These are phyloP conservation scores for Enteromius radiatus DNA, from an alignment of 2,797 vertebrate species.

Conservation along the genomic window DNA sequence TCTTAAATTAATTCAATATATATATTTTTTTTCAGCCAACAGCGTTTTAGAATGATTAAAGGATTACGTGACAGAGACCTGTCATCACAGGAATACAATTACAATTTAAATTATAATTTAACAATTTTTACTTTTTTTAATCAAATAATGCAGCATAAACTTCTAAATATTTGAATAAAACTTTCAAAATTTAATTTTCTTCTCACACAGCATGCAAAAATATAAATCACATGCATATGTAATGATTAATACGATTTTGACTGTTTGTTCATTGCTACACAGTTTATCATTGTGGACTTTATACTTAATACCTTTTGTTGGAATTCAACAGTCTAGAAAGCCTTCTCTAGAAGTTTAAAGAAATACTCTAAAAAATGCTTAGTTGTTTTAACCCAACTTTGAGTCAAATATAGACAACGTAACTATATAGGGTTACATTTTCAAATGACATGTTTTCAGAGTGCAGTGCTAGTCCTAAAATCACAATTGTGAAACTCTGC, in stretches of 20 bases:
- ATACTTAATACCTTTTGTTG: background rate
- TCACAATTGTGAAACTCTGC: background rate
- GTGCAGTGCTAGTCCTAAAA: background rate
- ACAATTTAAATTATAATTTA: background rate
- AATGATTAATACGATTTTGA: background rate
- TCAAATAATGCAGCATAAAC: background rate
- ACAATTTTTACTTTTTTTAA: background rate
- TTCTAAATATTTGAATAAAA: background rate
- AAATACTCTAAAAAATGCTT: background rate
- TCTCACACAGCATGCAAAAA: background rate
- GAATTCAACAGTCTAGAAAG: background rate
- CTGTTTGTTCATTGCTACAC: background rate
- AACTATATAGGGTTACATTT: background rate
- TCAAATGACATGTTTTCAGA: background rate
- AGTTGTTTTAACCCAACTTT: background rate
- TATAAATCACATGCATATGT: background rate
- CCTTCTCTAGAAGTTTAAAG: background rate
- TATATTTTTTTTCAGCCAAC: background rate
- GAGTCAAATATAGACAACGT: background rate
- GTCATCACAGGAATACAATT: background rate
- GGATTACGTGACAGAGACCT: background rate
- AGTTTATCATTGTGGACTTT: background rate
- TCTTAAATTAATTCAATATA: no score
- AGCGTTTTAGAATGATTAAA: background rate
- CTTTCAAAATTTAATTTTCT: background rate